phyloP scores from a whole-genome alignment of 2,797 vertebrate species.

The Sebastes hubbsi region DNA sequence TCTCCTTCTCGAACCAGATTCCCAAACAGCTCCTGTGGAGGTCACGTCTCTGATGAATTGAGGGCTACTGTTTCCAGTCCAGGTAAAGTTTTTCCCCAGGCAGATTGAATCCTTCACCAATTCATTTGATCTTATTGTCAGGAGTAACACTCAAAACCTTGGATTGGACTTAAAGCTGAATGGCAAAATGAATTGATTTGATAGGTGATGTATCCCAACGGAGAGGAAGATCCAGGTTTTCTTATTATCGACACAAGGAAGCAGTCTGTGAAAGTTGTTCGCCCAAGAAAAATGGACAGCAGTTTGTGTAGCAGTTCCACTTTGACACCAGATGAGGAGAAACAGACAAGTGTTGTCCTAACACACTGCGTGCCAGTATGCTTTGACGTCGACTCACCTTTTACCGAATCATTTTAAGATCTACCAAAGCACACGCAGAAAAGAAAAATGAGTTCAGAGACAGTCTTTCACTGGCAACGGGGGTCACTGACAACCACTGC shows the following conservation, averaged over 20 bases:
- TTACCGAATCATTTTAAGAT: constrained; percentile 93
- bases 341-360: constrained; percentile 74
- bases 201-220: constrained; percentile 51
- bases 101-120: constrained; percentile 28
- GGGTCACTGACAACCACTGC: constrained; percentile 81
- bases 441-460: constrained; percentile 82
- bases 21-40: constrained; percentile 19
- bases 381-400: constrained; percentile 73
- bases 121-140: constrained; percentile 35
- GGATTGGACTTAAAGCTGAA: constrained; percentile 43
- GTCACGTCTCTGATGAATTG: constrained; percentile 31
- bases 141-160: constrained; percentile 20
- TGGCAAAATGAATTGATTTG: constrained; percentile 38
- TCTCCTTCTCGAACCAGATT: constrained; percentile 30
- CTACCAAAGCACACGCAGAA: constrained; percentile 75
- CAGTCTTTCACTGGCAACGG: constrained; percentile 81
- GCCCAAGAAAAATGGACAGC: constrained; percentile 50
- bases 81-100: not conserved
- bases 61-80: constrained; percentile 27
- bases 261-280: constrained; percentile 35
- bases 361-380: constrained; percentile 90
- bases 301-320: constrained; percentile 57
- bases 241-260: constrained; percentile 26
- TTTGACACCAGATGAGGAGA: constrained; percentile 56
- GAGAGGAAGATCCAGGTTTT: constrained; percentile 37